phyloP scores from a whole-genome alignment of 2,888 invertebrate species.

The Sialis lutaria region DNA sequence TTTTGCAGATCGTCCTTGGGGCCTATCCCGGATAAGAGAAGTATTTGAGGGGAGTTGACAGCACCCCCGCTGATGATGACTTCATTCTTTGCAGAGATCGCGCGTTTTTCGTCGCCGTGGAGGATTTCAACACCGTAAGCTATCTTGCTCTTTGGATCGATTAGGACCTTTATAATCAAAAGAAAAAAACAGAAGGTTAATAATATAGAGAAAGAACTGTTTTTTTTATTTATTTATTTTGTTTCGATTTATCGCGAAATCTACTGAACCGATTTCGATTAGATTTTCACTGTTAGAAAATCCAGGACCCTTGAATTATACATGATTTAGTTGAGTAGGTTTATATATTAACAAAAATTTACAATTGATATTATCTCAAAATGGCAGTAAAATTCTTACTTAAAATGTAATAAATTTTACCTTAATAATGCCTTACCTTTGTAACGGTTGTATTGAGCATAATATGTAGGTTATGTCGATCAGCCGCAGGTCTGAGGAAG shows the following conservation, averaged over 20 bases:
- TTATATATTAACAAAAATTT: no score
- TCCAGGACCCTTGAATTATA: no score
- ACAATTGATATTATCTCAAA: no score
- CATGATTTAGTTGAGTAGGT: conserved; percentile 15
- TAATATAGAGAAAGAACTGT: no score
- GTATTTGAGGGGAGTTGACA: conserved; percentile 84
- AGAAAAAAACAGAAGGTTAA: no score
- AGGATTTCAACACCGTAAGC: conserved; percentile 62
- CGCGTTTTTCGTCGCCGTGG: conserved; percentile 36
- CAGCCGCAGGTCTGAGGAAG: conserved; percentile 60
- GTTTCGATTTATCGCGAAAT: no score
- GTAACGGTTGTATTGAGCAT: conserved; percentile 65
- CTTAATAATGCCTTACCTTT: not conserved
- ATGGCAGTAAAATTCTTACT: no score
- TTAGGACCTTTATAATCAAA: conserved; percentile 56
- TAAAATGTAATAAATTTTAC: no score
- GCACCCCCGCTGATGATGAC: conserved; percentile 54
- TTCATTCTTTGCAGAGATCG: conserved; percentile 48
- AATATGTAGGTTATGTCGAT: conserved; percentile 63
- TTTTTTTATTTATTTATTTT: no score
- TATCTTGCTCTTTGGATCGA: conserved; percentile 53
- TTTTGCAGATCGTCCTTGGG: conserved; percentile 47
- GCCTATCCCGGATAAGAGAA: conserved; percentile 80
- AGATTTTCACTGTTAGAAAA: no score
- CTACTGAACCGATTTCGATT: no score